Percentiles rank a stretch among this genome's conserved stretches.
Evolutionary conservation across 2,113 vertebrate genomes (phyloP).

Genomic region (Collichthys lucidus): DNA sequence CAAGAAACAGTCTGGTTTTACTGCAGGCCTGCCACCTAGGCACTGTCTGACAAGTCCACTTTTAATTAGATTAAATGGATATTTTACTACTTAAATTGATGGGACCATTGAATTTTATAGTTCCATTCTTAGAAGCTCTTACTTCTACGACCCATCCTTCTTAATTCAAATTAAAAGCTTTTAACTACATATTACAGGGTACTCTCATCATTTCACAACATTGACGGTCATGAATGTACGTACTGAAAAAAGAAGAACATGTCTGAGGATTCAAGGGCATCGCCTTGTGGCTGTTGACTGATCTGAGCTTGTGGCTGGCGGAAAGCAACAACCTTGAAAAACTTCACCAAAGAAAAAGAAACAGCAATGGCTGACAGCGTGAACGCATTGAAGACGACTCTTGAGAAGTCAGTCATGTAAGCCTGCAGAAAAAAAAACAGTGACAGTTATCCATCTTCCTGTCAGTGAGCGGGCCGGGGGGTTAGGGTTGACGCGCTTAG

Average conservation of each 20-base stretch:
- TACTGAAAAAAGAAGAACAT: neutral
- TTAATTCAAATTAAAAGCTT: neutral
- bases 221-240: neutral
- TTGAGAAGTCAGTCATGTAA: constrained; percentile 26
- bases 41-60: constrained; percentile 5
- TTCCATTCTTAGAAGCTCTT: constrained; percentile 11
- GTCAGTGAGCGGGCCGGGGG: constrained; percentile 25
- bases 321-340: constrained; percentile 37
- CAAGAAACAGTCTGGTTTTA: neutral
- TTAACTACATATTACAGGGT: neutral
- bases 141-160: neutral
- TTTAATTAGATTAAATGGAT: constrained; percentile 33
- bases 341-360: neutral
- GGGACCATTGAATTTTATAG: constrained; percentile 16
- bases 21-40: neutral
- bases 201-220: neutral
- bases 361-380: constrained; percentile 12
- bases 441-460: constrained; percentile 47
- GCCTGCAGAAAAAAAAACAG: constrained; percentile 21
- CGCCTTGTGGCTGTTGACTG: neutral
- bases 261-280: neutral
- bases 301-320: neutral
- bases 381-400: constrained; percentile 16
- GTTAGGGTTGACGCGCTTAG: constrained; percentile 22
- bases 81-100: constrained; percentile 41